Evolutionary conservation across 2,113 vertebrate genomes (phyloP).

Genomic region (Benitochromis conjunctus): DNA sequence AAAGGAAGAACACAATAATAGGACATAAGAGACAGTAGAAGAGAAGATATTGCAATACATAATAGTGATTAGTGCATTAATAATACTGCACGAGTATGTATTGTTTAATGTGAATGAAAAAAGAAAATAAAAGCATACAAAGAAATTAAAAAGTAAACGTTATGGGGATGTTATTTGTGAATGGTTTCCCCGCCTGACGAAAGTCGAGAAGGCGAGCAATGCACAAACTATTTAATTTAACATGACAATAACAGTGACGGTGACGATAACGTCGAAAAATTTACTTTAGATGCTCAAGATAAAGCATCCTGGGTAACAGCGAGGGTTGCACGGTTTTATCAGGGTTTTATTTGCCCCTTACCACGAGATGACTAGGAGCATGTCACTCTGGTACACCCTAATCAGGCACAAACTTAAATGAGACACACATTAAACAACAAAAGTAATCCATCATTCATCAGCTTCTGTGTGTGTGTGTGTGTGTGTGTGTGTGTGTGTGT

Average conservation of each 20-base stretch:
- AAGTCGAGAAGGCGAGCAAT: neutral
- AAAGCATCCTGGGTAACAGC: neutral
- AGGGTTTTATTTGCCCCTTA: too few relatives aligned
- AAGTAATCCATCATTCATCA: neutral
- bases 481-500: too few relatives aligned
- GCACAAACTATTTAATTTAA: neutral
- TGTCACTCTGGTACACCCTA: slow-evolving; percentile 5
- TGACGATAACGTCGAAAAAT: neutral
- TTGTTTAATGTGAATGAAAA: neutral
- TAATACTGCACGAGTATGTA: neutral
- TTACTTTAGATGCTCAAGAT: neutral
- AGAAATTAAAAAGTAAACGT: neutral
- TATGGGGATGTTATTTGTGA: neutral
- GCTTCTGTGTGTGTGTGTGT: too few relatives aligned
- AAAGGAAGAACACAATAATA: neutral
- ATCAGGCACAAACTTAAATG: slow-evolving; percentile 3
- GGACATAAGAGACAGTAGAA: neutral
- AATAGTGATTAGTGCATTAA: neutral
- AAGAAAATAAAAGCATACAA: neutral
- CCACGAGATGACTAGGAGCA: slow-evolving; percentile 1
- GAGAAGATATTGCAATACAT: neutral
- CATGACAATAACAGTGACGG: neutral
- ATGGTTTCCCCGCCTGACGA: neutral
- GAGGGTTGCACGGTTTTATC: neutral
- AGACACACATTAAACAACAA: neutral